Evolutionary conservation across 2,113 vertebrate genomes (phyloP), one percentile per base, ranked within the genome.

Genomic region (Pachyramphus minor): DNA sequence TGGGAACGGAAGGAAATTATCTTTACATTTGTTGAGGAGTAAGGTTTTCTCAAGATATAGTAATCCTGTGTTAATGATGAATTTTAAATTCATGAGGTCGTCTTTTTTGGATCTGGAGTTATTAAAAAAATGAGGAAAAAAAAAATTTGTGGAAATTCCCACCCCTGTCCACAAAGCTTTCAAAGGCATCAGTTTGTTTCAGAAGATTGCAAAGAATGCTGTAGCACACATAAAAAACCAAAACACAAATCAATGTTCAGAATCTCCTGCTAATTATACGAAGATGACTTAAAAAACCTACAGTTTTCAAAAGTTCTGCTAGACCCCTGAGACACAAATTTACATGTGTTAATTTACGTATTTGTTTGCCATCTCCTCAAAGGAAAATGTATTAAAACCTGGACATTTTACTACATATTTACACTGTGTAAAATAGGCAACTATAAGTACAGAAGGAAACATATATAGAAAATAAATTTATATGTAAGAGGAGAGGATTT

Each of bases 61-160:
- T 22, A 42, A 78, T 3, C 3, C 67, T 79, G 2, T 9, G 17
- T 16, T 75, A 79, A 49, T 22, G 3, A 2, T 0, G 8, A 33
- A 6, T 80, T 83, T 85, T 53, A 66, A 86, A 80, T 35, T 64
- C 8, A 9, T 49, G 6, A 63, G 2, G 2, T 67, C 23, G 50
- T 75, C 6, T n/a, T 64, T 64, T 74, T 53, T 75, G 7, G 2
- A 44, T 50, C 4, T 56, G 20, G 20, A 41, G 1, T 37, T 58
- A 42, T 23, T 49, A 44, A 44, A 50, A 72, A 60, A 44, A 37
- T 8, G 1, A 33, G 1, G 13, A 33, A 30, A 12, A 35, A 35
- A 39, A 22, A 16, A 21, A 35, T 44, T 18, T 50, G 13, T 53
- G 17, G 42, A 82, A 72, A 3, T 82, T 11, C 4, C 14, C 4